Evolutionary conservation across 2,888 invertebrate genomes (phyloP), one percentile per base, ranked within the genome.

Genomic region (Apomyelois bistriatella): DNA sequence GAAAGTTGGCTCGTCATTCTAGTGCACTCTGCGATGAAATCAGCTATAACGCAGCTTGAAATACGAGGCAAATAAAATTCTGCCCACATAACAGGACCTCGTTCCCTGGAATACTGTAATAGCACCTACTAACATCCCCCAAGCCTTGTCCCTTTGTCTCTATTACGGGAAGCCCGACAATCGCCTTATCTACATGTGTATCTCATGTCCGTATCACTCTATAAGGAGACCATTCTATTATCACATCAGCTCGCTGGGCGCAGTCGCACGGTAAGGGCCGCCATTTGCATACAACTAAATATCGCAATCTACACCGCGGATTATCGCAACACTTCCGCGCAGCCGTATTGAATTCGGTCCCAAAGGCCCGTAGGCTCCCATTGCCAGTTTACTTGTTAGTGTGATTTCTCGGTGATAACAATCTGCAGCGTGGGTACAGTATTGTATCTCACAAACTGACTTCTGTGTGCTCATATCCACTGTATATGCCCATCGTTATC

Each of bases 281-380:
- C 72, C 67, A 89, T 90, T 88, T 82, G 86, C 90, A 90, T 89
- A 89, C 86, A 89, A 86, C 86, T 75, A 83, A 82, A 82, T 82
- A 88, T 86, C 85, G 78, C 81, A 86, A 87, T 87, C 79, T 81
- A 67, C 79, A 72, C 72, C 60, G 72, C 70, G 61, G 85, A 85
- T 87, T 85, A 76, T 37, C 52, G 53, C 75, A 68, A 70, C 72
- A 74, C 86, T 87, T 86, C 89, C 87, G 87, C 80, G 69, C 76
- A 40, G 77, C 40, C 40, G 52, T 81, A 87, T 86, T 84, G 81
- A 86, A 85, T 87, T 86, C 71, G 82, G 84, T 80, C 72, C 76
- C 73, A 72, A 74, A 73, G 66, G 69, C 73, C 69, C 72, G 65
- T 13, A 10, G 46, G 72, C 75, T 80, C 76, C 80, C 78, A 82